Percentiles rank a stretch among this genome's conserved stretches.
phyloP scores from a whole-genome alignment of 2,113 vertebrate genomes.

The Mobula hypostoma region DNA sequence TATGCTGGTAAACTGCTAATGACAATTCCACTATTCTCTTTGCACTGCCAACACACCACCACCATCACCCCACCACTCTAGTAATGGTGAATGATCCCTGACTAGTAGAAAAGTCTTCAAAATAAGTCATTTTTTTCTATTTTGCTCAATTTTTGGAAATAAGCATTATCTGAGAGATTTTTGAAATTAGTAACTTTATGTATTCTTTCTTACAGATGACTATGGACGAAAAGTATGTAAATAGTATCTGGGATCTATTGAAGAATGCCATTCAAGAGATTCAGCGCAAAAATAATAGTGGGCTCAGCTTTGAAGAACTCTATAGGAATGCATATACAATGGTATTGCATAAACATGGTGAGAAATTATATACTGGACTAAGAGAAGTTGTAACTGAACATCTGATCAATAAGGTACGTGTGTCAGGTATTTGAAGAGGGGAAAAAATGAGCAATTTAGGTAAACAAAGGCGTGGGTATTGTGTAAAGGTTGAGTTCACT shows the following conservation, averaged over 20 bases:
- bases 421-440: background rate
- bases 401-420: slow-evolving; percentile 93
- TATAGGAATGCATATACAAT: slow-evolving; percentile 99
- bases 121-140: background rate
- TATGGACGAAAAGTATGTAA: slow-evolving; percentile 99
- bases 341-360: slow-evolving; percentile 98
- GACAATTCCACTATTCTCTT: too few species aligned
- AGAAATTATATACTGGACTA: slow-evolving; percentile 96
- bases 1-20: background rate
- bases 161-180: background rate
- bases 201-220: slow-evolving; percentile 76
- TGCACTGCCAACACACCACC: too few species aligned
- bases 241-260: slow-evolving; percentile 98
- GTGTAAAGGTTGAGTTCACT: background rate
- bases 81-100: background rate
- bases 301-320: slow-evolving; percentile 97
- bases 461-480: background rate
- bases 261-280: slow-evolving; percentile 99
- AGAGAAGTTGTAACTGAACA: slow-evolving; percentile 98
- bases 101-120: background rate
- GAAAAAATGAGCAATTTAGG: background rate
- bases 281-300: slow-evolving; percentile 98
- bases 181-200: background rate
- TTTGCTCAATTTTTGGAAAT: background rate
- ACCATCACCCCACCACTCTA: too few species aligned